A percentile compares a stretch with the other conserved stretches of the same genome.
Evolutionary conservation across 2,888 invertebrate species (phyloP).

Genomic region (Noctua fimbriata): DNA sequence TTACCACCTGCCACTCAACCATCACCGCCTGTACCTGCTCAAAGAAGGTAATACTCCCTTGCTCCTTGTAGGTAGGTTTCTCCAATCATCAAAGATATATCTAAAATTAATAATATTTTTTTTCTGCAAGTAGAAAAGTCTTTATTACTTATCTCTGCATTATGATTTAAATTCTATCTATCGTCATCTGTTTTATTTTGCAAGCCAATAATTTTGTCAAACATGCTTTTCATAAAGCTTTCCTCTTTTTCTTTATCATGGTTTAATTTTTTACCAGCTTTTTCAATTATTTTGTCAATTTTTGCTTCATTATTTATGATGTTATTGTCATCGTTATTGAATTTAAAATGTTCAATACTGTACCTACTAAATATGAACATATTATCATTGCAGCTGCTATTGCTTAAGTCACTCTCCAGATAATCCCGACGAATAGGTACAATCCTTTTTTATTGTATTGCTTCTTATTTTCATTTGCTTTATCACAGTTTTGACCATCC

Average conservation of each 20-base stretch:
- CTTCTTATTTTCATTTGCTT: constrained; percentile 81
- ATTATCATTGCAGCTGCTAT: constrained; percentile 89
- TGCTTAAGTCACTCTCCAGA: constrained; percentile 90
- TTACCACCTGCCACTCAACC: constrained; percentile 83
- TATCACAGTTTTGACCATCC: constrained; percentile 60
- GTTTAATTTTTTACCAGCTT: constrained; percentile 39
- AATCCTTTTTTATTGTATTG: constrained; percentile 82
- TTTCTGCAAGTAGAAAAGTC: constrained; percentile 4
- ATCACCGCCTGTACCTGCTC: constrained; percentile 87
- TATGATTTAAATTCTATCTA: constrained; percentile 32
- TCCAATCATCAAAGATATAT: neutral
- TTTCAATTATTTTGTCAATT: constrained; percentile 33
- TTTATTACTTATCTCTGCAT: constrained; percentile 5
- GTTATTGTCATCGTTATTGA: constrained; percentile 25
- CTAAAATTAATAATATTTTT: neutral
- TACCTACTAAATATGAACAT: constrained; percentile 80
- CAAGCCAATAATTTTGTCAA: constrained; percentile 18
- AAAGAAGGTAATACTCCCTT: constrained; percentile 82
- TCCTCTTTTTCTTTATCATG: neutral
- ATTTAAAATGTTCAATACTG: constrained; percentile 55
- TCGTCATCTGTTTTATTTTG: constrained; percentile 32
- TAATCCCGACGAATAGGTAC: constrained; percentile 89
- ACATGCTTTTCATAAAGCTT: constrained; percentile 24
- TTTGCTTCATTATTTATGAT: constrained; percentile 29
- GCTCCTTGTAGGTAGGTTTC: neutral